phyloP scores from a whole-genome alignment of 53 echinoderm and acorn worm species.

The Apostichopus leukothele region DNA sequence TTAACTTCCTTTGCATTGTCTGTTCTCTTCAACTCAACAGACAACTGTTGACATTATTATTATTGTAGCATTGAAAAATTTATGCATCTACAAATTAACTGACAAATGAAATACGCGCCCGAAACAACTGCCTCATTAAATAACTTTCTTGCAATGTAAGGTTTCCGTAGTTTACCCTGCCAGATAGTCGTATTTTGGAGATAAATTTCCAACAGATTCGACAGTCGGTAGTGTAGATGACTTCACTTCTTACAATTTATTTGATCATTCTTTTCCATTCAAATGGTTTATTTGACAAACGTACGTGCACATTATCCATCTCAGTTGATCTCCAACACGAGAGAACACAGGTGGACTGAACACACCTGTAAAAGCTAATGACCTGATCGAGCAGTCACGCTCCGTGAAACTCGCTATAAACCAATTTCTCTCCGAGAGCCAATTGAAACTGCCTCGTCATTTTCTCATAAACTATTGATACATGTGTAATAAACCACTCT shows the following conservation, averaged over 20 bases:
- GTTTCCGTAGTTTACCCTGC: no score
- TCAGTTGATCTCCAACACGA: constrained; percentile 34
- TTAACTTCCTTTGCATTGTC: no score
- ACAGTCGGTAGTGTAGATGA: no score
- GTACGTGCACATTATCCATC: constrained; percentile 7
- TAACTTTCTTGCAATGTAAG: no score
- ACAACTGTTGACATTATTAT: no score
- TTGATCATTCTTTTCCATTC: constrained; percentile 42
- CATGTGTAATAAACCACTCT: constrained; percentile 32
- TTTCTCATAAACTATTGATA: constrained; percentile 47
- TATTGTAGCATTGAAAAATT: no score
- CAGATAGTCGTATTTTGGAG: no score
- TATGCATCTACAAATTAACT: no score
- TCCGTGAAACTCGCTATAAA: constrained; percentile 13
- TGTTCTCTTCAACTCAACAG: no score
- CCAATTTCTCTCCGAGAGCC: constrained; percentile 5
- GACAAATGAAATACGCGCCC: no score
- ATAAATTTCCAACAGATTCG: no score
- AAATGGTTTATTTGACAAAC: constrained; percentile 40
- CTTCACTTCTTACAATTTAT: constrained; percentile 46
- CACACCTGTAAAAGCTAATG: constrained; percentile 41
- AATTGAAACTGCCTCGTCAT: constrained; percentile 25
- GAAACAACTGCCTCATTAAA: no score
- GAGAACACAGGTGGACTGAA: constrained; percentile 37
- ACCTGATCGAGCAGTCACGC: constrained; percentile 36